These are phyloP conservation scores for Stichopus horrens DNA, from an alignment of 53 echinoderm and acorn worm species.

Conservation along the genomic window DNA sequence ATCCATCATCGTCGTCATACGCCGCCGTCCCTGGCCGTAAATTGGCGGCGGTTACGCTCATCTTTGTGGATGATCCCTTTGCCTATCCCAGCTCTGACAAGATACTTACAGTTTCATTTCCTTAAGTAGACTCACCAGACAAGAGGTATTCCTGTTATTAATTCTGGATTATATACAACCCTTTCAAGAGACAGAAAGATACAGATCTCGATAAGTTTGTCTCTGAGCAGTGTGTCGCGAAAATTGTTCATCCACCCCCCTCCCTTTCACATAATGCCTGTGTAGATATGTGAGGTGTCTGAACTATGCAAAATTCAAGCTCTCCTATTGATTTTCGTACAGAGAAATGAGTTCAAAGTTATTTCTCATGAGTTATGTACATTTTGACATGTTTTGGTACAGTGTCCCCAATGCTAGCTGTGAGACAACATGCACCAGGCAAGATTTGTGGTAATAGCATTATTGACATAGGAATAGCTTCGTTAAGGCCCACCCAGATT, in stretches of 20 bases:
- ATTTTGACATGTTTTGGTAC: too few species aligned
- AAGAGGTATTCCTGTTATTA: not conserved
- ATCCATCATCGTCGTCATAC: not conserved
- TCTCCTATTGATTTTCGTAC: too few species aligned
- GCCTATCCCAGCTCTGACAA: not conserved
- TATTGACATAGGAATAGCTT: not conserved
- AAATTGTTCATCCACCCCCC: not conserved
- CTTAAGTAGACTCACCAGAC: slow-evolving; percentile 5
- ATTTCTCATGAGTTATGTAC: too few species aligned
- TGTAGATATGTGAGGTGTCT: too few species aligned
- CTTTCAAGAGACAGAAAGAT: not conserved
- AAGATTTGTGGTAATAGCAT: not conserved
- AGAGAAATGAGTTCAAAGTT: too few species aligned
- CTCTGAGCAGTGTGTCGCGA: not conserved
- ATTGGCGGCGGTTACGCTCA: not conserved
- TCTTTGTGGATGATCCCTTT: not conserved
- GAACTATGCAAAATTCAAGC: too few species aligned
- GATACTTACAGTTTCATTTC: slow-evolving; percentile 11
- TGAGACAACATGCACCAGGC: too few species aligned
- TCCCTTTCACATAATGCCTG: not conserved
- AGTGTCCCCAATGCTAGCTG: too few species aligned
- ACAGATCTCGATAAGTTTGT: not conserved
- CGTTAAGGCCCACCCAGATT: not conserved
- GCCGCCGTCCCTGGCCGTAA: not conserved
- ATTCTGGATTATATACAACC: not conserved